Evolutionary conservation across 2,113 vertebrate species (phyloP).

Genomic region (Onychorhynchus coronatus): DNA sequence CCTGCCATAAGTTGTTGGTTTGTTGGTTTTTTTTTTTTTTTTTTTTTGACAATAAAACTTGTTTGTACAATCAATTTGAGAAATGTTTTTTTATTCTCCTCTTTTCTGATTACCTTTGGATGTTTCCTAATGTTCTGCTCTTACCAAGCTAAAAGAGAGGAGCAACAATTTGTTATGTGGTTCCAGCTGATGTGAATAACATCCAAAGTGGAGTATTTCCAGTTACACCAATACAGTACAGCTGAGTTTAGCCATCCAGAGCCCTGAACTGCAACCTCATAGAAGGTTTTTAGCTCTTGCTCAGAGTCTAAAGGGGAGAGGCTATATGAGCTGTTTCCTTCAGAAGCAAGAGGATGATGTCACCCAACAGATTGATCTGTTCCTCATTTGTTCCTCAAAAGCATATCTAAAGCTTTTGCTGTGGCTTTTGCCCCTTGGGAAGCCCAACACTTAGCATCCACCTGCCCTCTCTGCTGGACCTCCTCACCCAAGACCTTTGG

Average conservation of each 20-base stretch:
- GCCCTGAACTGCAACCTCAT: neutral
- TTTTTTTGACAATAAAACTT: neutral
- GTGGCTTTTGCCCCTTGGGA: neutral
- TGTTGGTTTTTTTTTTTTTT: too few species aligned
- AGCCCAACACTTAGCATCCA: fast-evolving
- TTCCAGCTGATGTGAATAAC: neutral
- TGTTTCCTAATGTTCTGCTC: neutral
- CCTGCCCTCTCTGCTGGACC: neutral
- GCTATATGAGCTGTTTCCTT: neutral
- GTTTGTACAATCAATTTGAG: neutral
- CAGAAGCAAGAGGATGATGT: neutral
- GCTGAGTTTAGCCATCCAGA: neutral
- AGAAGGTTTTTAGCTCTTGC: neutral
- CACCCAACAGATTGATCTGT: neutral
- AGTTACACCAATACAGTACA: fast-evolving
- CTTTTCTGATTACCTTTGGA: neutral
- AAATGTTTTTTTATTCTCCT: neutral
- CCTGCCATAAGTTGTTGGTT: neutral
- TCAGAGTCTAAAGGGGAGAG: neutral
- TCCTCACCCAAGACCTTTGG: neutral
- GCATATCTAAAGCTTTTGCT: neutral
- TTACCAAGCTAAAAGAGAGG: neutral
- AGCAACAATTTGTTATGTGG: neutral
- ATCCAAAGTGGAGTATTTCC: neutral
- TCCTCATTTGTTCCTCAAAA: neutral